Conservation (phyloP, 2,888 invertebrate species). For the Agrochola litura region DNA sequence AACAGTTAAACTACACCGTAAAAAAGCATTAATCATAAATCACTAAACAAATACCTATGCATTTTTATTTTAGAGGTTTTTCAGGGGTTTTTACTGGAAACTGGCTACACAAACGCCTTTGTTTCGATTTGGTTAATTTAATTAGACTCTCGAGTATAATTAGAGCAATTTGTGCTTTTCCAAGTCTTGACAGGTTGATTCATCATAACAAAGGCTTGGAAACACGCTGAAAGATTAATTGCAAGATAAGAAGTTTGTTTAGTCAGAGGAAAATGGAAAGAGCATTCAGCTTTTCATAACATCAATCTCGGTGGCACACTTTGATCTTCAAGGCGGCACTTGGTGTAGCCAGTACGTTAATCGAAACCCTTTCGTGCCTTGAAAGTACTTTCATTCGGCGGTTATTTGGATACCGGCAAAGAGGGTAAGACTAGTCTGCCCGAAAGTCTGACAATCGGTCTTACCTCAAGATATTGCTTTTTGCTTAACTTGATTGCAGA, state of each 20-base stretch:
- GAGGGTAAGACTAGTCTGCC: neutral
- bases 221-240: conserved; percentile 20
- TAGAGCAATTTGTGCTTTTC: conserved; percentile 20
- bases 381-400: neutral
- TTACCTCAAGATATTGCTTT: neutral
- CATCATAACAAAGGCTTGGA: conserved; percentile 29
- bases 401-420: neutral
- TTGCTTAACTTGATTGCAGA: neutral
- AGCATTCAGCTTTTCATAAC: conserved; percentile 31
- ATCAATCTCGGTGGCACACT: neutral
- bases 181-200: conserved; percentile 34
- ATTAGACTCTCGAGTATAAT: conserved; percentile 34
- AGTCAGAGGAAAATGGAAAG: conserved; percentile 18
- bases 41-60: conserved; percentile 8
- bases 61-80: neutral
- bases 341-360: neutral
- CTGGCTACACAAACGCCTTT: conserved; percentile 8
- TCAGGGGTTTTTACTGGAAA: neutral
- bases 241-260: conserved; percentile 30
- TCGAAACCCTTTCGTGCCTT: neutral
- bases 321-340: conserved; percentile 5
- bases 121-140: conserved; percentile 26
- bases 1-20: conserved; percentile 16
- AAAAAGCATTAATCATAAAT: conserved; percentile 51
- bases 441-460: neutral